phyloP scores from a whole-genome alignment of 1,140 invertebrate genomes.

The Gryon sp. region DNA sequence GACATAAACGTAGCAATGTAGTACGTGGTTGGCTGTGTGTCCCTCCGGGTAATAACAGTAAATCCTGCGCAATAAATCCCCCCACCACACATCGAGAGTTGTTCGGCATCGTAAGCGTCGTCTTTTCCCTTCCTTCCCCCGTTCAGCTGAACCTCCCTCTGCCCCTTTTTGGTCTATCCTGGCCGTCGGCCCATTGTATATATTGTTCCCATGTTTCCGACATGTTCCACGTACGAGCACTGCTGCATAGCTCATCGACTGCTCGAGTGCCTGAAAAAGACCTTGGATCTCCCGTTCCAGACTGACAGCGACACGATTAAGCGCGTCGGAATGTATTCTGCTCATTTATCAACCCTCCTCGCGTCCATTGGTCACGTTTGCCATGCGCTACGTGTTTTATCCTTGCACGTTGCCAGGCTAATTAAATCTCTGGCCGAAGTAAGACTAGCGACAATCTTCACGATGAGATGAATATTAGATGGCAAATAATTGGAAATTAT shows the following conservation, averaged over 20 bases:
- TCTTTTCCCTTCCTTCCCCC: slow-evolving; percentile 26
- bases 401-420: slow-evolving; percentile 24
- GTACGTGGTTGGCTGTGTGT: slow-evolving; percentile 59
- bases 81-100: slow-evolving; percentile 43
- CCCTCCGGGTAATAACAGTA: slow-evolving; percentile 78
- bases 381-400: slow-evolving; percentile 35
- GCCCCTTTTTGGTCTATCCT: slow-evolving; percentile 31
- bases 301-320: slow-evolving; percentile 54
- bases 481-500: slow-evolving; percentile 40
- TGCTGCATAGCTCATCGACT: slow-evolving; percentile 49
- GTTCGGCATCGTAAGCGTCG: slow-evolving; percentile 30
- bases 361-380: slow-evolving; percentile 28
- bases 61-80: slow-evolving; percentile 77
- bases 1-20: slow-evolving; percentile 63
- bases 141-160: slow-evolving; percentile 29
- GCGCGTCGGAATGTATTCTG: slow-evolving; percentile 28
- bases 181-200: slow-evolving; percentile 54
- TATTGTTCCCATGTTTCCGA: slow-evolving; percentile 66
- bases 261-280: slow-evolving; percentile 52
- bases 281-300: slow-evolving; percentile 34
- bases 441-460: slow-evolving; percentile 1
- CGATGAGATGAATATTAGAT: slow-evolving; percentile 27
- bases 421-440: slow-evolving; percentile 33
- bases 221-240: slow-evolving; percentile 51
- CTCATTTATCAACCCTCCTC: slow-evolving; percentile 39